Evolutionary conservation across 2,888 invertebrate genomes (phyloP).

Genomic region (Andrena bicolor): DNA sequence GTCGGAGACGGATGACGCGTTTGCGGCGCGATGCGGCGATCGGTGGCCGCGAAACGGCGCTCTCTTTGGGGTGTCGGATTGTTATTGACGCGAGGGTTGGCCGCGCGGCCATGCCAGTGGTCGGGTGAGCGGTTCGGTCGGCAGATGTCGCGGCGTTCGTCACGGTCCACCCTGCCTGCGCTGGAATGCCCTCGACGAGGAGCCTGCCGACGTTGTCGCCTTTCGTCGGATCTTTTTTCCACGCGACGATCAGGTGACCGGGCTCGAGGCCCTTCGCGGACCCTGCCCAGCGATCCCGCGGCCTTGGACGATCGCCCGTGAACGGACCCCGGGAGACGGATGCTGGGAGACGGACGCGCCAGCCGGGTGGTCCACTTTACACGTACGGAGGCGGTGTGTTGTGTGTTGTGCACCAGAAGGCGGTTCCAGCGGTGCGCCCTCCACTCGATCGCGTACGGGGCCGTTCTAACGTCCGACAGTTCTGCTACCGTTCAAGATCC

Average conservation of each 20-base stretch:
- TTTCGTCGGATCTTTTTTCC: slow-evolving; percentile 63
- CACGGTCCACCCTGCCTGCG: slow-evolving; percentile 78
- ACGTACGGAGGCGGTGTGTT: slow-evolving; percentile 45
- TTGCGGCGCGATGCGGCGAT: not conserved
- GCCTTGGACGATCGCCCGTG: slow-evolving; percentile 29
- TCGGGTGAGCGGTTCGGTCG: slow-evolving; percentile 65
- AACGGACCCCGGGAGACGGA: slow-evolving; percentile 25
- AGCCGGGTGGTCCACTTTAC: slow-evolving; percentile 55
- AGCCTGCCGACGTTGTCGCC: slow-evolving; percentile 66
- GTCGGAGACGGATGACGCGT: slow-evolving; percentile 24
- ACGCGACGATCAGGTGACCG: slow-evolving; percentile 57
- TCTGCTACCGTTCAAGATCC: not conserved
- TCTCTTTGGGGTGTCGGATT: slow-evolving; percentile 45
- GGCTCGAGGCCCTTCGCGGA: slow-evolving; percentile 25
- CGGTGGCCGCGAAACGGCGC: not conserved
- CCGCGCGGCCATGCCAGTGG: slow-evolving; percentile 76
- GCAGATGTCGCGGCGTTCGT: slow-evolving; percentile 78
- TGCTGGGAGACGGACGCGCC: slow-evolving; percentile 34
- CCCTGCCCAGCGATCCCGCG: not conserved
- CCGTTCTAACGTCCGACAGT: slow-evolving; percentile 11
- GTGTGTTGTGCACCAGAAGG: slow-evolving; percentile 70
- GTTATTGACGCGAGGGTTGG: slow-evolving; percentile 75
- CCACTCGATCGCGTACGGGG: not conserved
- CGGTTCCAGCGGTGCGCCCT: slow-evolving; percentile 62
- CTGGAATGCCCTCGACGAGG: slow-evolving; percentile 72